A percentile compares a stretch with the other conserved stretches of the same genome.
Evolutionary conservation across 2,113 vertebrate species (phyloP).

Genomic region (Leucoraja erinaceus): DNA sequence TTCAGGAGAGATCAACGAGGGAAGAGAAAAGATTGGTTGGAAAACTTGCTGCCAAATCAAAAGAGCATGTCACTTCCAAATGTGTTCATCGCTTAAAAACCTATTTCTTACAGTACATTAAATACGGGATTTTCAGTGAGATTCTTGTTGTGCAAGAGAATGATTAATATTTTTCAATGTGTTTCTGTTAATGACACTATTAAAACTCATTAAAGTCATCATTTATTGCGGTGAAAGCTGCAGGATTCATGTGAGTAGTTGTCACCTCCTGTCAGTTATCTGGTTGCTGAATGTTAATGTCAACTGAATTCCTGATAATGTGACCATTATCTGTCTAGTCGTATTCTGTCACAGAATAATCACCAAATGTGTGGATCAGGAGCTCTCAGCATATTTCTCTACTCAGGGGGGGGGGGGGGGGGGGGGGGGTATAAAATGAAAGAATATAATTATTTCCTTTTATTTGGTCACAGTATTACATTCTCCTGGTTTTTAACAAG

Average conservation of each 20-base stretch:
- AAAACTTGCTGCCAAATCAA: not conserved
- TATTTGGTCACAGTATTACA: not conserved
- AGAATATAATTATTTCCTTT: not conserved
- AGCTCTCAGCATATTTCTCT: not conserved
- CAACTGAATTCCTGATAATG: not conserved
- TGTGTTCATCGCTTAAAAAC: conserved; percentile 3
- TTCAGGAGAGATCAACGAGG: not conserved
- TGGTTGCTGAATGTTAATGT: conserved; percentile 27
- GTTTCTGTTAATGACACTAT: conserved; percentile 33
- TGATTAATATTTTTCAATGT: conserved; percentile 12
- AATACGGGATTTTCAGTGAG: not conserved
- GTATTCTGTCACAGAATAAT: conserved; percentile 20
- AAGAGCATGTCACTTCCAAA: not conserved
- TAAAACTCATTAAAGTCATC: conserved; percentile 26
- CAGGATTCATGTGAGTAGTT: not conserved
- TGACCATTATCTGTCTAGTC: conserved; percentile 28
- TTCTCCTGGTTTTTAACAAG: not conserved
- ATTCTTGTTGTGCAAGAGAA: conserved; percentile 21
- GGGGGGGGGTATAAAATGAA: too few relatives aligned
- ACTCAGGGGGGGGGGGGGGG: not conserved
- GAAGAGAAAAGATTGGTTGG: not conserved
- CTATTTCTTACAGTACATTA: conserved; percentile 22
- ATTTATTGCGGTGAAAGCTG: conserved; percentile 19
- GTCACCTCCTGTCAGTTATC: conserved; percentile 8
- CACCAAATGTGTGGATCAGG: not conserved